Percentiles rank a stretch among this genome's conserved stretches.
phyloP scores from a whole-genome alignment of 2,888 invertebrate genomes.

The Dolomedes plantarius region DNA sequence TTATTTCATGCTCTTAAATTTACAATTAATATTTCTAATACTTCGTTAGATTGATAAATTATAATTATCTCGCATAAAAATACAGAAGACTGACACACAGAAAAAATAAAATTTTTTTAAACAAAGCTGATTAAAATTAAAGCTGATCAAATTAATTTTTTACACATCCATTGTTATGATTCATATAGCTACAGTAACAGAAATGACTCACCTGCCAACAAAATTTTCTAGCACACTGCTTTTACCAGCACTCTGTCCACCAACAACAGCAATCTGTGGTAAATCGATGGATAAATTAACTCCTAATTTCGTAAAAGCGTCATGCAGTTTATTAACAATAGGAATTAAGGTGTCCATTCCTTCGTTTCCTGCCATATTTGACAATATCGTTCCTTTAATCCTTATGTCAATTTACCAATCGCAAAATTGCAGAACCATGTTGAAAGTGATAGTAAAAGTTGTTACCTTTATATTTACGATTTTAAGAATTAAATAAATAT shows the following conservation, averaged over 20 bases:
- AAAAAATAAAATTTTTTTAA: too few relatives aligned
- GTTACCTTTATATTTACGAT: neutral
- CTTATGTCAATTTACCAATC: conserved; percentile 37
- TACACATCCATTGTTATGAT: too few relatives aligned
- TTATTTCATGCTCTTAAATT: too few relatives aligned
- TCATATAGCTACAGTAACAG: too few relatives aligned
- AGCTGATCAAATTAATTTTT: too few relatives aligned
- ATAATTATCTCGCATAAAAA: too few relatives aligned
- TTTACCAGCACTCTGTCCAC: conserved; percentile 99
- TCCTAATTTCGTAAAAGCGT: conserved; percentile 98
- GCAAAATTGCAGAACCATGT: conserved; percentile 53
- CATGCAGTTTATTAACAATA: conserved; percentile 99
- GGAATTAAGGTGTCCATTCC: conserved; percentile 98
- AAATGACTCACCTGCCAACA: conserved; percentile 91
- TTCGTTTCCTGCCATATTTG: conserved; percentile 76
- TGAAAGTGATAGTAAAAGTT: conserved; percentile 47
- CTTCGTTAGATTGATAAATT: too few relatives aligned
- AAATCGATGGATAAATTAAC: conserved; percentile 98
- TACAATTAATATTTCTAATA: too few relatives aligned
- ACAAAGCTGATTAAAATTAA: too few relatives aligned
- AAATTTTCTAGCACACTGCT: conserved; percentile 99
- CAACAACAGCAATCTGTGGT: conserved; percentile 99
- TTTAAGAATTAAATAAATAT: too few relatives aligned
- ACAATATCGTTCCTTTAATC: neutral
- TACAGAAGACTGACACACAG: too few relatives aligned